Conservation (phyloP, 1,140 invertebrate genomes). For the Mycetomoellerius zeteki region DNA sequence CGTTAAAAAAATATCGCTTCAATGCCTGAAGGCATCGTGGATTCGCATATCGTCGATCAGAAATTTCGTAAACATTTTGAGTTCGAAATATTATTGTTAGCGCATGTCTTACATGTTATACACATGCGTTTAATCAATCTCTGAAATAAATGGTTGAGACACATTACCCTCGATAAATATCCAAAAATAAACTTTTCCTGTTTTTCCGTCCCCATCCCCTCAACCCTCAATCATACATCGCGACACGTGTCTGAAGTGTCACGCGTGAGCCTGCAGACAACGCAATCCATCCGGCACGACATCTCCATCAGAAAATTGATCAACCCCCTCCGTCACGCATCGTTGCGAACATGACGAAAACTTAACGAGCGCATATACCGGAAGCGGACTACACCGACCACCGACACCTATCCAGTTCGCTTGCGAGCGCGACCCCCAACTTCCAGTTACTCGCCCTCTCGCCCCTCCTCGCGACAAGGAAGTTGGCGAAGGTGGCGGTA, state of each 20-base stretch:
- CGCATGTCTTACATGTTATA: neutral
- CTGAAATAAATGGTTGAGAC: neutral
- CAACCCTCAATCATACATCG: constrained; percentile 13
- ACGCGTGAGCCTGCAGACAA: constrained; percentile 56
- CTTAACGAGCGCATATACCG: constrained; percentile 64
- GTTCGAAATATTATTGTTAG: constrained; percentile 12
- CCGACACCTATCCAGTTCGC: constrained; percentile 31
- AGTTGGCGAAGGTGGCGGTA: constrained; percentile 54
- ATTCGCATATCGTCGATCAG: constrained; percentile 45
- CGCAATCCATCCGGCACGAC: constrained; percentile 48
- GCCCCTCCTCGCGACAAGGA: constrained; percentile 23
- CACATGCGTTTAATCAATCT: constrained; percentile 18
- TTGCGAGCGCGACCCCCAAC: constrained; percentile 10
- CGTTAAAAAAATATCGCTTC: constrained; percentile 46
- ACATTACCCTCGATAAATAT: constrained; percentile 44
- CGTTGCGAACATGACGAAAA: constrained; percentile 53
- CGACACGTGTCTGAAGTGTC: constrained; percentile 48
- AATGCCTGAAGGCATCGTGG: constrained; percentile 29
- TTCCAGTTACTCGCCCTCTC: neutral
- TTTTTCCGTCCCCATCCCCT: neutral
- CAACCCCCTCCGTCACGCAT: constrained; percentile 36
- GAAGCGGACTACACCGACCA: constrained; percentile 50
- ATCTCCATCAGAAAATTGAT: constrained; percentile 74
- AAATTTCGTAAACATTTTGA: constrained; percentile 51
- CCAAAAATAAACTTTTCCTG: constrained; percentile 45